Base-by-base conservation (phyloP, 2,888 invertebrate genomes). In the Keiferia lycopersicella region DNA sequence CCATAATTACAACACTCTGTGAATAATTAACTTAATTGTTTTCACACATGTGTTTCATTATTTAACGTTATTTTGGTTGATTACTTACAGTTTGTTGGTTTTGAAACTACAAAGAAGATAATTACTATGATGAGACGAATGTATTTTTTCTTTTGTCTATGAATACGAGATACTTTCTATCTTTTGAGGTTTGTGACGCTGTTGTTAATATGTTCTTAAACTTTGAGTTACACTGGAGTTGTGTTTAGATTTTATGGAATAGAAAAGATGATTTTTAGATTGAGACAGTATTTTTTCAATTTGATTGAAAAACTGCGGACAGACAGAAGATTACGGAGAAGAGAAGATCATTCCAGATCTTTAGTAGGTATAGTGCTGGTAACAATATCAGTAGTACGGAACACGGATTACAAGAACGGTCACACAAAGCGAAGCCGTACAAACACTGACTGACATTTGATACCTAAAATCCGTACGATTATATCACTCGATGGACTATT, bases 391-490 rank as follows among this genome's bases (percentile, higher is more conserved):
- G 14, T 57, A 34, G 58, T 71, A 22, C 0, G 56, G 34, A 63
- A 69, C 68, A 72, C 67, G 70, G 70, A 70, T 75, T 65, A 66
- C 68, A 66, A 50, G n/a, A 34, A 20, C 50, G 62, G 64, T 64
- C 53, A 65, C 58, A 67, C 72, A 66, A 66, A 66, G 68, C 45
- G 78, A 84, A 85, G 76, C 81, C 82, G 10, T 63, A 77, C 71
- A 73, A 73, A 65, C 22, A 48, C 34, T 16, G 62, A 63, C 68
- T 67, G 81, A 75, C 70, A 83, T 76, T 70, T 75, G 79, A 83
- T 83, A 81, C 75, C 68, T 70, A 70, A 80, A 80, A 80, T 74
- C 77, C 75, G 66, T 66, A 68, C 68, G 67, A 74, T 73, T 72
- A 73, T 34, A 16, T 56, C n/a, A 34, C 4, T 16, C 34, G n/a